Conservation (phyloP, 2,797 vertebrate genomes). For the Siniperca scherzeri region DNA sequence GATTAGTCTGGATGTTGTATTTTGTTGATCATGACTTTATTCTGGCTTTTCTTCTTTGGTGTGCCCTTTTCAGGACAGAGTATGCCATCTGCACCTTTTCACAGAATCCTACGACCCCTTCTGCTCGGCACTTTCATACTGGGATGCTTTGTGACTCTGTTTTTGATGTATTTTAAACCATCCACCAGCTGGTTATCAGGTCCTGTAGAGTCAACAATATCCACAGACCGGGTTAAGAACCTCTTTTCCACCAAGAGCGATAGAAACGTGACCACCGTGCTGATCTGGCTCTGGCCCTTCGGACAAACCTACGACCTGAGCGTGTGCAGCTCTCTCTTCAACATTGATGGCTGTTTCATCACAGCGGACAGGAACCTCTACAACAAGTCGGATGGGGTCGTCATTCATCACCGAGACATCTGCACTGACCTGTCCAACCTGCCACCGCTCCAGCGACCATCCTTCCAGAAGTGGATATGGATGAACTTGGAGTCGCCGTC, state of each 20-base stretch:
- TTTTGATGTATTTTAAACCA: slow-evolving; percentile 98
- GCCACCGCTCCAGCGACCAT: slow-evolving; percentile 91
- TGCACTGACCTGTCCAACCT: slow-evolving; percentile 95
- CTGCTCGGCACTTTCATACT: slow-evolving; percentile 92
- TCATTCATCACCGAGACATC: slow-evolving; percentile 97
- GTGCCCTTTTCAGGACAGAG: slow-evolving; percentile 90
- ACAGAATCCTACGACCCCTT: slow-evolving; percentile 97
- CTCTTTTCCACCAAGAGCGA: slow-evolving; percentile 92
- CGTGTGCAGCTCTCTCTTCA: slow-evolving; percentile 93
- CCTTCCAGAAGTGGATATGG: slow-evolving; percentile 99
- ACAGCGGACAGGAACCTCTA: slow-evolving; percentile 95
- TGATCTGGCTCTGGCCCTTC: slow-evolving; percentile 99
- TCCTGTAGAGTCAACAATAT: slow-evolving; percentile 93
- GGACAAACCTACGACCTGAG: slow-evolving; percentile 94
- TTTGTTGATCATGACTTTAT: slow-evolving; percentile 29
- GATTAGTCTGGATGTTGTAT: slow-evolving; percentile 10
- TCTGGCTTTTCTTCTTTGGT: slow-evolving; percentile 21
- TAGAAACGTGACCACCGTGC: slow-evolving; percentile 93
- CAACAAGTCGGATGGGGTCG: slow-evolving; percentile 94
- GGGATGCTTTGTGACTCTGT: slow-evolving; percentile 96
- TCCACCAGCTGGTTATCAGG: slow-evolving; percentile 95
- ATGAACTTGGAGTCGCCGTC: slow-evolving; percentile 98
- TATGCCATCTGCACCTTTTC: slow-evolving; percentile 96
- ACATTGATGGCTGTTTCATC: slow-evolving; percentile 94
- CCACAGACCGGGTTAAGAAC: slow-evolving; percentile 92